Conservation (phyloP, 2,113 vertebrate species). For the Lophochroa leadbeateri region DNA sequence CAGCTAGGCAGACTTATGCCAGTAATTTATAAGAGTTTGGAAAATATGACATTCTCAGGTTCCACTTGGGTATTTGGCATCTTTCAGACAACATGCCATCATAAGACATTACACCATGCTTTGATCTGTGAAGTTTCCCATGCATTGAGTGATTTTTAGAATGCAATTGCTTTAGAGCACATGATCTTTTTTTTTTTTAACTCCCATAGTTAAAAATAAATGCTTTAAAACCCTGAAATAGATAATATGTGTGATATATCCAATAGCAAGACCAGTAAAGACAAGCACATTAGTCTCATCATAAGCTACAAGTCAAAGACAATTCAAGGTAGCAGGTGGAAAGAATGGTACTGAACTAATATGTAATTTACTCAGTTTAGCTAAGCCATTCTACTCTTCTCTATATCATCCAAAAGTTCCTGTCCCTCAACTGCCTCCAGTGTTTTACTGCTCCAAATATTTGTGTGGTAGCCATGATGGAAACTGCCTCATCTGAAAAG, state of each 20-base stretch:
- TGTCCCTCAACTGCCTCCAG: background rate
- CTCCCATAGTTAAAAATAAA: background rate
- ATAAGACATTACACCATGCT: background rate
- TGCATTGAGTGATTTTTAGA: background rate
- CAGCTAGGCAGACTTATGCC: background rate
- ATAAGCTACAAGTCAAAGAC: background rate
- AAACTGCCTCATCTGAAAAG: background rate
- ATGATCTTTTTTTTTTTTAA: background rate
- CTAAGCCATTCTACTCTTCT: background rate
- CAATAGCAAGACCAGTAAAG: background rate
- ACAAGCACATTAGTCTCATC: background rate
- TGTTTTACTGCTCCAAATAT: background rate
- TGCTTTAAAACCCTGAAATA: background rate
- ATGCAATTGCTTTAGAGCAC: background rate
- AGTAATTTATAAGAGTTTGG: background rate
- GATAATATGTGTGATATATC: background rate
- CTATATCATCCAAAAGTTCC: background rate
- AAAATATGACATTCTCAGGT: constrained; percentile 9
- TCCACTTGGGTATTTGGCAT: background rate
- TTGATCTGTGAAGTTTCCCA: background rate
- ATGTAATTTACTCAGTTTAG: background rate
- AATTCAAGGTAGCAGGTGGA: background rate
- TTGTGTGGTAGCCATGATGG: background rate
- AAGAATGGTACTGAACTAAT: background rate
- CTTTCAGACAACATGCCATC: background rate